Percentiles rank a stretch among this genome's conserved stretches.
phyloP scores from a whole-genome alignment of 2,113 vertebrate genomes.

The Tricholaema leucomelas region DNA sequence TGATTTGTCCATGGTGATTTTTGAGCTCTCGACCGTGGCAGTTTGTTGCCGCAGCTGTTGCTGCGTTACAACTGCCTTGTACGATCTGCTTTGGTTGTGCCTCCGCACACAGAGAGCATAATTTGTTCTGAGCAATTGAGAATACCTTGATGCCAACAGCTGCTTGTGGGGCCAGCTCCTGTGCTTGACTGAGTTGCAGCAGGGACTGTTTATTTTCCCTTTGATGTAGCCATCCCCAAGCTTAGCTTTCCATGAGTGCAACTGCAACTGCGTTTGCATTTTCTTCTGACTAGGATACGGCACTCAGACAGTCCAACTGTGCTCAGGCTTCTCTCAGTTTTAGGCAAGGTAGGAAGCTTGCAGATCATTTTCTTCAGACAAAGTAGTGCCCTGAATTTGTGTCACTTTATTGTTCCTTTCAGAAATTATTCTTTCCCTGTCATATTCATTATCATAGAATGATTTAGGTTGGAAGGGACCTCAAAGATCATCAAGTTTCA shows the following conservation, averaged over 20 bases:
- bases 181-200: not conserved
- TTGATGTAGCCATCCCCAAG: not conserved
- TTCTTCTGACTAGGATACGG: not conserved
- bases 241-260: slow-evolving; percentile 6
- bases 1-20: slow-evolving; percentile 26
- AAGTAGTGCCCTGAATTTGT: not conserved
- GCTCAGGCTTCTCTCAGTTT: not conserved
- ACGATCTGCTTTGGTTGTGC: slow-evolving; percentile 25
- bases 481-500: no score
- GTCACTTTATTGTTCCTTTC: not conserved
- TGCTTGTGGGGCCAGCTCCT: not conserved
- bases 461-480: no score
- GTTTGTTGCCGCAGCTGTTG: slow-evolving; percentile 44
- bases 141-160: slow-evolving; percentile 38
- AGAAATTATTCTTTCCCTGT: not conserved
- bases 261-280: slow-evolving; percentile 36
- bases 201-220: not conserved
- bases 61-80: not conserved
- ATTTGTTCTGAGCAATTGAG: slow-evolving; percentile 40
- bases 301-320: not conserved
- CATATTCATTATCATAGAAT: not conserved
- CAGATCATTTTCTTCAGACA: not conserved
- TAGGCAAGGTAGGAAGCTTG: not conserved
- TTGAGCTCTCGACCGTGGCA: slow-evolving; percentile 9
- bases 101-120: not conserved